Base-by-base conservation (phyloP, 1,140 invertebrate species). In the Hyles euphorbiae region DNA sequence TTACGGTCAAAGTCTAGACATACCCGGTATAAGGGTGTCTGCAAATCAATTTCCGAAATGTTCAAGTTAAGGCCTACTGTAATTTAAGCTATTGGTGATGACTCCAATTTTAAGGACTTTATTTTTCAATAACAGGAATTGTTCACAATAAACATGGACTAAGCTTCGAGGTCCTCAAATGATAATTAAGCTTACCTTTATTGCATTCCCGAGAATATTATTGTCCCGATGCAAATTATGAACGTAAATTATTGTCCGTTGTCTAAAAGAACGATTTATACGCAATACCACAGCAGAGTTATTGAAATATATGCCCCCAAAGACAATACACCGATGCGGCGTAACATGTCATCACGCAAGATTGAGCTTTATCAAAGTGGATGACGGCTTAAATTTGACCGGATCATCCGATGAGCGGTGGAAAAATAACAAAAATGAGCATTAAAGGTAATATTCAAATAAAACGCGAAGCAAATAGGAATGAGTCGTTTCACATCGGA, bases 231-330 rank as follows among this genome's bases (percentile, higher is more conserved):
- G 69, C 70, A 78, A 81, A 83, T 79, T 81, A 79, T 75, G 56
- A 58, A 66, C 67, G 72, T 83, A 76, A 83, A 79, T 79, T 83
- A 79, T 76, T 76, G 70, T 77, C 68, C 72, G 71, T 76, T 70
- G 76, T 83, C 76, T 78, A 74, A 79, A 83, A 79, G 70, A 73
- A 79, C 72, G 67, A 81, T 81, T 81, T 83, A 80, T 82, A 78
- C 68, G 65, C 72, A 68, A 72, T 76, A 74, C 68, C 66, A 71
- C 68, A 74, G 65, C 71, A 60, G 71, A 77, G 74, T 81, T 81
- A 83, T 83, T 83, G 78, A 83, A 79, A 83, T 83, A 83, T 81
- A 81, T 74, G 76, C 75, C 78, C 80, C 80, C 51, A 78, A 75
- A 76, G 80, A 81, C 76, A 76, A 74, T 63, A 57, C 60, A 60